A percentile compares a stretch with the other conserved stretches of the same genome.
Evolutionary conservation across 2,888 invertebrate species (phyloP).

Genomic region (Platycheirus rosarum): DNA sequence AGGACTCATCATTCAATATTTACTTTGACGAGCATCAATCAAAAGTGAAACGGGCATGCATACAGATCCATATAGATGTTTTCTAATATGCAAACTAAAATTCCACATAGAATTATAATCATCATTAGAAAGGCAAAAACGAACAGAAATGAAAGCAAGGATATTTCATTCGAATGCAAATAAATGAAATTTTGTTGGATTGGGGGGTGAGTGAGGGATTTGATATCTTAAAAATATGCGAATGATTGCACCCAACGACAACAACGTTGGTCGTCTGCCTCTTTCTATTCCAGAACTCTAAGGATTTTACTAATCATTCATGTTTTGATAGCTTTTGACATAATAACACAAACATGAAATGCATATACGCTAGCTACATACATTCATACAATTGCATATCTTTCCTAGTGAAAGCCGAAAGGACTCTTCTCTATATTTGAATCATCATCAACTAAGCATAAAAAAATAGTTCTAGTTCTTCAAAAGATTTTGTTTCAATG

Average conservation of each 20-base stretch:
- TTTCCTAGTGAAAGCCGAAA: constrained; percentile 8
- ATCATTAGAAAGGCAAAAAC: not conserved
- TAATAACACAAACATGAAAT: constrained; percentile 13
- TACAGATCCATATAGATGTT: constrained; percentile 10
- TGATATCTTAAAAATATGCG: constrained; percentile 23
- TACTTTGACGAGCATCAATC: constrained; percentile 58
- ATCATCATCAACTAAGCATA: constrained; percentile 12
- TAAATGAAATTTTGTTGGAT: not conserved
- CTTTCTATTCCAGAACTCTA: constrained; percentile 11
- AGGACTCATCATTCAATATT: constrained; percentile 43
- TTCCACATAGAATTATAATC: constrained; percentile 34
- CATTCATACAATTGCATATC: not conserved
- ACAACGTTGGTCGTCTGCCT: not conserved
- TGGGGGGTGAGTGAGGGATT: constrained; percentile 1
- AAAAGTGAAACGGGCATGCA: constrained; percentile 37
- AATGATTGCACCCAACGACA: constrained; percentile 31
- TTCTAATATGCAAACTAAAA: constrained; percentile 46
- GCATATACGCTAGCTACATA: not conserved
- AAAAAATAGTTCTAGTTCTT: constrained; percentile 11
- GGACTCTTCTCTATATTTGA: constrained; percentile 6
- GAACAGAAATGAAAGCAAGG: not conserved
- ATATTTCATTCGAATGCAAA: constrained; percentile 14
- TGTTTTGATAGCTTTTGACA: constrained; percentile 45
- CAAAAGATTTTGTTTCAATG: constrained; percentile 38
- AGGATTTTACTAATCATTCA: constrained; percentile 47